Percentiles rank a stretch among this genome's conserved stretches.
Evolutionary conservation across 1,140 invertebrate species (phyloP).

Genomic region (Neomicropteryx cornuta): DNA sequence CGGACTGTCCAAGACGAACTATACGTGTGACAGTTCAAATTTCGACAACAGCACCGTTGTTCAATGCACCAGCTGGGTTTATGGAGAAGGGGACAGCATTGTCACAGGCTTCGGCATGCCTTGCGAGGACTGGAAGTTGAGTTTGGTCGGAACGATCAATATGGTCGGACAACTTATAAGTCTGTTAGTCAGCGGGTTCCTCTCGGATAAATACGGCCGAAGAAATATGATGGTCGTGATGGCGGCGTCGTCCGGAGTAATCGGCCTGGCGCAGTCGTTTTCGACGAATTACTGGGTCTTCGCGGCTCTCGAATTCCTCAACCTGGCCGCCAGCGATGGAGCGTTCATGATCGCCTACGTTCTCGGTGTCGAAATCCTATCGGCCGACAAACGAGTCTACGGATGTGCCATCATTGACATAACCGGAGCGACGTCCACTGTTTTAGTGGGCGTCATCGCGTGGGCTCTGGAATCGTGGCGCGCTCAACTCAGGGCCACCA

Average conservation of each 20-base stretch:
- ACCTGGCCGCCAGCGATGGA: constrained; percentile 39
- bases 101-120: constrained; percentile 11
- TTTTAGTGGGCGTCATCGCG: constrained; percentile 46
- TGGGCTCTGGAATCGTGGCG: constrained; percentile 54
- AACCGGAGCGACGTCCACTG: constrained; percentile 53
- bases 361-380: constrained; percentile 55
- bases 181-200: constrained; percentile 42
- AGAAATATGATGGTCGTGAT: constrained; percentile 40
- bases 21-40: too few relatives aligned
- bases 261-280: constrained; percentile 45
- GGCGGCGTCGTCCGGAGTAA: constrained; percentile 32
- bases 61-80: too few relatives aligned
- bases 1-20: too few relatives aligned
- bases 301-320: constrained; percentile 44
- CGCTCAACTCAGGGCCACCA: constrained; percentile 44
- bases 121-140: constrained; percentile 45
- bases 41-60: too few relatives aligned
- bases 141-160: constrained; percentile 49
- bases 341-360: constrained; percentile 41
- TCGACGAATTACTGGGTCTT: constrained; percentile 46
- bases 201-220: constrained; percentile 46
- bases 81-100: constrained; percentile 14
- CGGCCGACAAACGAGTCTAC: constrained; percentile 49
- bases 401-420: constrained; percentile 50
- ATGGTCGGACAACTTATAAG: constrained; percentile 50